phyloP scores from a whole-genome alignment of 2,888 invertebrate genomes.

The Alviniconcha strummeri region DNA sequence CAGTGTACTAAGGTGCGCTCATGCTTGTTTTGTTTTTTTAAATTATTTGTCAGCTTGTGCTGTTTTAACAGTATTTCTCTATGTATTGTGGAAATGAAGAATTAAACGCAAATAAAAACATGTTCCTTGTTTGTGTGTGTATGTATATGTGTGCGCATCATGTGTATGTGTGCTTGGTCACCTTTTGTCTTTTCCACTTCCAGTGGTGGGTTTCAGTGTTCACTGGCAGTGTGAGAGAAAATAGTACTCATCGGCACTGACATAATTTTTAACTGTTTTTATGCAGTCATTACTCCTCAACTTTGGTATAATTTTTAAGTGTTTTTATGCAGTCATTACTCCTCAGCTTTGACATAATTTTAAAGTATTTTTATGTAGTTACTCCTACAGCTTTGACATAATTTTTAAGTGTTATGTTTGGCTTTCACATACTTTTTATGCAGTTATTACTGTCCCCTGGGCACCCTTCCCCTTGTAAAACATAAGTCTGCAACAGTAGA shows the following conservation, averaged over 20 bases:
- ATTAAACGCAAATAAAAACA: background rate
- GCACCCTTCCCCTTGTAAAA: no score
- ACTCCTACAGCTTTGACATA: no score
- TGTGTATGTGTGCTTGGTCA: background rate
- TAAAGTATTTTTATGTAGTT: background rate
- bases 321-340: background rate
- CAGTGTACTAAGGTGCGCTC: background rate
- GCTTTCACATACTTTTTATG: no score
- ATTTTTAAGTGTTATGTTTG: no score
- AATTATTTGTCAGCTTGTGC: slow-evolving; percentile 5
- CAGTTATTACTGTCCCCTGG: no score
- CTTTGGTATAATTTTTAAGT: background rate
- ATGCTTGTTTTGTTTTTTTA: background rate
- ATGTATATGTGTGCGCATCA: background rate
- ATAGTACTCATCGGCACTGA: background rate
- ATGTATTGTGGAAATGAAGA: background rate
- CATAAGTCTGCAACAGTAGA: no score
- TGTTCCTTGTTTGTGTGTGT: background rate
- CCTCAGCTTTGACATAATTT: no score
- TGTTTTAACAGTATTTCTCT: slow-evolving; percentile 13
- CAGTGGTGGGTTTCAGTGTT: background rate
- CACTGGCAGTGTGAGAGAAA: no score
- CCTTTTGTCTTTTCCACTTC: background rate
- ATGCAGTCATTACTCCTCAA: background rate
- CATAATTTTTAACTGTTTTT: background rate